phyloP scores from a whole-genome alignment of 1,140 invertebrate species.

The Ladona fulva region DNA sequence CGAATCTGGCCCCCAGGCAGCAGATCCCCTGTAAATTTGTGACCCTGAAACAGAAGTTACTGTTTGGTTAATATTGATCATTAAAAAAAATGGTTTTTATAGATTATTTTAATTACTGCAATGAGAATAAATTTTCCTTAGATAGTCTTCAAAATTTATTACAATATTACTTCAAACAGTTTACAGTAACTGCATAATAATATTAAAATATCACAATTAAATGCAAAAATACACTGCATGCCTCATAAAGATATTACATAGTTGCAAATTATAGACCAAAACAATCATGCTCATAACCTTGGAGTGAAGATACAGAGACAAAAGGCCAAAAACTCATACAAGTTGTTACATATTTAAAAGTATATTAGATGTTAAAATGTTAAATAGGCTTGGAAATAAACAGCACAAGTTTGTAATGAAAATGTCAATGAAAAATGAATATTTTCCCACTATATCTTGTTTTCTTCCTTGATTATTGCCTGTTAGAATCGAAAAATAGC shows the following conservation, averaged over 20 bases:
- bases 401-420: background rate
- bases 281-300: background rate
- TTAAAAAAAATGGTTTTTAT: background rate
- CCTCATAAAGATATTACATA: background rate
- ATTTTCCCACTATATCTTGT: background rate
- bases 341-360: background rate
- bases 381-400: background rate
- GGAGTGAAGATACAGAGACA: background rate
- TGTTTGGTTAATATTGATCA: no score
- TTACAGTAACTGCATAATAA: no score
- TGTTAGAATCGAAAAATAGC: background rate
- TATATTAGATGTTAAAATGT: background rate
- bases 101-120: background rate
- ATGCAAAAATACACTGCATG: background rate
- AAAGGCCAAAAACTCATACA: background rate
- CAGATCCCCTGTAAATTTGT: constrained; percentile 81
- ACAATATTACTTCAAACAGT: no score
- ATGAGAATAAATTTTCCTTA: background rate
- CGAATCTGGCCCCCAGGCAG: constrained; percentile 78
- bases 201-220: background rate
- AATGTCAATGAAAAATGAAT: background rate
- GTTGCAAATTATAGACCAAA: background rate
- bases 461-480: background rate
- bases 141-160: no score
- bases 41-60: constrained; percentile 50